Evolutionary conservation across 2,888 invertebrate species (phyloP), one percentile per base, ranked within the genome.

Genomic region (Pachliopta kotzebuea): DNA sequence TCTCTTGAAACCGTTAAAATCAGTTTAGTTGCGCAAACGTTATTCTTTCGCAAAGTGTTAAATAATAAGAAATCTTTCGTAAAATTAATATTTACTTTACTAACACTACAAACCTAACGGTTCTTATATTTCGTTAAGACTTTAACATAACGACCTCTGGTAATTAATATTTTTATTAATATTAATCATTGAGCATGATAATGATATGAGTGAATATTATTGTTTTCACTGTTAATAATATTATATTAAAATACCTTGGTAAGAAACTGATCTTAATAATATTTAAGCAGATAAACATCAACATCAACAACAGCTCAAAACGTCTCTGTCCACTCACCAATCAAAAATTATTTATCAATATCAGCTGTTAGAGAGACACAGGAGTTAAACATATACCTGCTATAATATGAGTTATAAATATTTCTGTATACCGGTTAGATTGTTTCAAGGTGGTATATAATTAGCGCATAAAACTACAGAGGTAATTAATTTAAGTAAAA

Each of bases 21-120:
- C 14, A 14, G 42, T 57, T 52, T 62, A 52, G 50, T 24, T 23
- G 11, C 60, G 60, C 23, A 4, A 24, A 3, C 23, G n/a, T 60
- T 60, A 42, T 62, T 62, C 17, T 37, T 24, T 50, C 17, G 14
- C 24, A 31, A 29, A 56, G 56, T 23, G 31, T 56, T 50, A 62
- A 50, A 56, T 31, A 50, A 54, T 54, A 53, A 14, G 31, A 59
- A 53, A 26, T 45, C 8, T 18, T 45, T 45, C n/a, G 18, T 45
- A n/a, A n/a, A 45, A 45, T 45, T 45, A 18, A 18, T 6, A 18
- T 45, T 18, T 45, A 45, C 45, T 4, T 45, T 45, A 45, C 11
- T n/a, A n/a, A 45, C 6, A 45, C 18, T 8, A 45, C 18, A 45
- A 45, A n/a, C 11, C 45, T 45, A 45, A n/a, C n/a, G 45, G n/a